phyloP scores from a whole-genome alignment of 2,113 vertebrate genomes.

The Sylvia atricapilla region DNA sequence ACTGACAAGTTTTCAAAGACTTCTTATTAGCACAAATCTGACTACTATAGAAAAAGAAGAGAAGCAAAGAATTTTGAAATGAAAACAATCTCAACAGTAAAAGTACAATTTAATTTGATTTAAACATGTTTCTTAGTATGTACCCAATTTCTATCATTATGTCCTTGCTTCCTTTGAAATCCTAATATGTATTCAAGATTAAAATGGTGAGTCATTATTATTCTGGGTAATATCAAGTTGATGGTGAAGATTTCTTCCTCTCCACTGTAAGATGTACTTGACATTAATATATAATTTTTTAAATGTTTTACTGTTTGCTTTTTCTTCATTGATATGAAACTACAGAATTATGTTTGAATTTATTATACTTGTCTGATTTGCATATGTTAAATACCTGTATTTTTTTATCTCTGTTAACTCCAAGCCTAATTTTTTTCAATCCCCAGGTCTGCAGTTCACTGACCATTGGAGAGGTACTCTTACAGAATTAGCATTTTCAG shows the following conservation, averaged over 20 bases:
- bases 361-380: neutral
- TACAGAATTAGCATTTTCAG: neutral
- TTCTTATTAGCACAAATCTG: neutral
- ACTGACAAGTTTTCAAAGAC: neutral
- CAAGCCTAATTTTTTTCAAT: neutral
- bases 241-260: neutral
- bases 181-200: neutral
- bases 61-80: neutral
- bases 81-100: neutral
- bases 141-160: neutral
- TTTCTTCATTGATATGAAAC: neutral
- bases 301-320: neutral
- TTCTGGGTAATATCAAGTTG: neutral
- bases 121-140: neutral
- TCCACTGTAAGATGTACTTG: neutral
- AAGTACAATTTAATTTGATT: neutral
- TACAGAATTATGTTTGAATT: neutral
- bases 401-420: neutral
- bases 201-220: neutral
- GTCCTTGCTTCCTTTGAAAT: neutral
- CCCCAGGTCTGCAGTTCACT: neutral
- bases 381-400: rapidly evolving
- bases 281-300: neutral
- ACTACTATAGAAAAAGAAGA: neutral
- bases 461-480: neutral